Evolutionary conservation across 2,113 vertebrate genomes (phyloP).

Genomic region (Grammomys surdaster): DNA sequence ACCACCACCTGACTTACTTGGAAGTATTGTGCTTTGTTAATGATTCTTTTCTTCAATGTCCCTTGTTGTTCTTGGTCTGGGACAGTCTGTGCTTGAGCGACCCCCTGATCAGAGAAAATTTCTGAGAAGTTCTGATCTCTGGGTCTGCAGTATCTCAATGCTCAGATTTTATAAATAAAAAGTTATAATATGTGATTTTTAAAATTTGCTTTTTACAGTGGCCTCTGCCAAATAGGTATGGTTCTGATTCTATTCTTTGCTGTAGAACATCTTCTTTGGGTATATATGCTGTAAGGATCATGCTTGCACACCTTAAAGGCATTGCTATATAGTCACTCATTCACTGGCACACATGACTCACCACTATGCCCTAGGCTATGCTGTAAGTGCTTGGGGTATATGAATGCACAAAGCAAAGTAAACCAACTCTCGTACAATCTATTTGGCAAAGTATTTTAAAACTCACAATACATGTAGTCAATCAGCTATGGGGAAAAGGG

Average conservation of each 20-base stretch:
- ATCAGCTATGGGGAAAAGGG: not conserved
- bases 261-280: not conserved
- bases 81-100: not conserved
- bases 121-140: not conserved
- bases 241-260: not conserved
- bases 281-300: not conserved
- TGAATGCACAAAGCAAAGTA: not conserved
- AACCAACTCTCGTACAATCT: not conserved
- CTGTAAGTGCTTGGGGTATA: not conserved
- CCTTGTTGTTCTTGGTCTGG: not conserved
- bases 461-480: not conserved
- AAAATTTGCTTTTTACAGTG: not conserved
- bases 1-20: not conserved
- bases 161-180: not conserved
- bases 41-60: not conserved
- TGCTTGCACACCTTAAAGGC: not conserved
- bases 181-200: not conserved
- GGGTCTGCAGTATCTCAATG: constrained; percentile 9
- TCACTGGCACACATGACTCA: not conserved
- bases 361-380: not conserved
- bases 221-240: not conserved
- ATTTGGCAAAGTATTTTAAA: not conserved
- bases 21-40: not conserved
- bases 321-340: not conserved
- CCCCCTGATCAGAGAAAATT: not conserved